phyloP scores from a whole-genome alignment of 2,113 vertebrate genomes.

The Otocyon megalotis region DNA sequence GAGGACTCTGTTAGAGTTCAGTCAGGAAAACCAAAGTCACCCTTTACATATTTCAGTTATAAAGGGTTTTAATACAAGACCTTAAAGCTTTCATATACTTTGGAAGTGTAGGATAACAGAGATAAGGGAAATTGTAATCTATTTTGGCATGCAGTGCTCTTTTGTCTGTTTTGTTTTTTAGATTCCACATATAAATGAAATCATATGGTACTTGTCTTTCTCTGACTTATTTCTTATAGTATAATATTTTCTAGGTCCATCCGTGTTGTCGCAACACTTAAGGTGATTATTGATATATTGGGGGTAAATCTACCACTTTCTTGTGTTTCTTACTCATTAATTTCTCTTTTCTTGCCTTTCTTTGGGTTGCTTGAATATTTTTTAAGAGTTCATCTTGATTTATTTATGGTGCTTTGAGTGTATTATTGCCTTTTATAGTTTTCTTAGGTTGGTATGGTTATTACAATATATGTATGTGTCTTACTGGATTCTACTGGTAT shows the following conservation, averaged over 20 bases:
- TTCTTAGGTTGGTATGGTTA: background rate
- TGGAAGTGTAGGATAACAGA: background rate
- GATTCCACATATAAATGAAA: background rate
- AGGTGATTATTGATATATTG: background rate
- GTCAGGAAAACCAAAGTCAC: background rate
- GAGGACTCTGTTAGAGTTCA: background rate
- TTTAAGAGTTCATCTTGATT: background rate
- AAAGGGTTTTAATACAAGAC: background rate
- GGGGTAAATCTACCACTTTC: background rate
- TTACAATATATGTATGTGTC: background rate
- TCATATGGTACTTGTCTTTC: background rate
- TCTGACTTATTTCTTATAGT: background rate
- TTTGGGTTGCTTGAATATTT: background rate
- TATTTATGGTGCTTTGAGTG: background rate
- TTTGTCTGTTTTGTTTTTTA: background rate
- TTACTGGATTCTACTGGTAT: background rate
- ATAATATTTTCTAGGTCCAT: background rate
- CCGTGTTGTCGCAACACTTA: background rate
- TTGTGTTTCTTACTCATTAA: background rate
- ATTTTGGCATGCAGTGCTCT: background rate
- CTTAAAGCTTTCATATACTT: background rate
- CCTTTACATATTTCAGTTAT: background rate
- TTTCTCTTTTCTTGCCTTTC: background rate
- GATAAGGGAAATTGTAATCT: background rate
- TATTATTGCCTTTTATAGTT: background rate